A percentile compares a stretch with the other conserved stretches of the same genome.
phyloP scores from a whole-genome alignment of 1,140 invertebrate genomes.

The Leptinotarsa lineolata region DNA sequence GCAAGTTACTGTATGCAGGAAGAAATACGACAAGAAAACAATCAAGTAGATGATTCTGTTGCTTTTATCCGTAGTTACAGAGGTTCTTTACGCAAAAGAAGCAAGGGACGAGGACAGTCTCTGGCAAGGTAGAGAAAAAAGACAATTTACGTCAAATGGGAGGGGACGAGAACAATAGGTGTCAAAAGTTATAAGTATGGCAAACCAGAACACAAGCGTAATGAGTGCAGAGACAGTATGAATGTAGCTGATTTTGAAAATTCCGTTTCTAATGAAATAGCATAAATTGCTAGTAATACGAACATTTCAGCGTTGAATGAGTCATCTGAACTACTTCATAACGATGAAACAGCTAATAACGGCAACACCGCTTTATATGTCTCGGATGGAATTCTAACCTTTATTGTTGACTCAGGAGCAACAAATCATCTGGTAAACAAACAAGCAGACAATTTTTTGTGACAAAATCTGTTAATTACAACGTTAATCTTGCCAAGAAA shows the following conservation, averaged over 20 bases:
- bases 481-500: constrained; percentile 11
- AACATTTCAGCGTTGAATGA: no score
- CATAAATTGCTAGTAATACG: neutral
- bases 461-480: constrained; percentile 9
- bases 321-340: no score
- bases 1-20: no score
- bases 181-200: neutral
- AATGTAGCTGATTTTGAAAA: constrained; percentile 12
- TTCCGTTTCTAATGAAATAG: constrained; percentile 8
- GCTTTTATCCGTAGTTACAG: no score
- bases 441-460: constrained; percentile 14
- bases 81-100: constrained; percentile 9
- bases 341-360: constrained; percentile 2
- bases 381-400: constrained; percentile 14
- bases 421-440: no score
- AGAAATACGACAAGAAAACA: no score
- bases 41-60: no score
- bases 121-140: no score
- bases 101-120: constrained; percentile 10
- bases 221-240: constrained; percentile 11
- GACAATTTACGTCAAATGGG: no score
- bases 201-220: constrained; percentile 14
- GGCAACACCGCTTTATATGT: constrained; percentile 8
- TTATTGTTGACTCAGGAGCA: no score
- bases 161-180: no score